phyloP scores from a whole-genome alignment of 2,113 vertebrate genomes.

The Prolemur simus region DNA sequence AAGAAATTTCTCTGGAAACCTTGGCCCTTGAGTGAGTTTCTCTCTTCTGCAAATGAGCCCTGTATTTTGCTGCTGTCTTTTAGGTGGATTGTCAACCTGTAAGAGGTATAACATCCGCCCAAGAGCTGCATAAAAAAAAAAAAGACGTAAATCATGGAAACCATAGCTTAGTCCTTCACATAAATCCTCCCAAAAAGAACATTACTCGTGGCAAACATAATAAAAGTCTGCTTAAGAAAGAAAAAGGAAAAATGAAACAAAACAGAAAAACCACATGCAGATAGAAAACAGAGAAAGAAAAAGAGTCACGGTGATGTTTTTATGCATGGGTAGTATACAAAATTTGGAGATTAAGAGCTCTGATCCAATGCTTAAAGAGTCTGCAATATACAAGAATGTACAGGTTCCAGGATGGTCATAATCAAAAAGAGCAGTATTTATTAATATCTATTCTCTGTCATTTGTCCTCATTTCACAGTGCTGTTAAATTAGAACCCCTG shows the following conservation, averaged over 20 bases:
- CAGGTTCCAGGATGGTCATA: not conserved
- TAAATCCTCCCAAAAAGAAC: not conserved
- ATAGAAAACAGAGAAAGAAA: not conserved
- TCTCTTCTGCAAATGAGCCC: not conserved
- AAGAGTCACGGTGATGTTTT: not conserved
- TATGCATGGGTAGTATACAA: not conserved
- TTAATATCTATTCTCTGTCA: not conserved
- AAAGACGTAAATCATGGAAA: not conserved
- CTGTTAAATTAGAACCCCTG: not conserved
- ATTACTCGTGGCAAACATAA: not conserved
- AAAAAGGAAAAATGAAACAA: not conserved
- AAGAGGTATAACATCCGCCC: not conserved
- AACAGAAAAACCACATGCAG: not conserved
- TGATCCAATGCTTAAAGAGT: not conserved
- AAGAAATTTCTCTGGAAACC: conserved; percentile 19
- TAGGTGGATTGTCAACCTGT: not conserved
- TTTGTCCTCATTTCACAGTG: not conserved
- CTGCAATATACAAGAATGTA: not conserved
- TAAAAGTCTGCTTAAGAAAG: not conserved
- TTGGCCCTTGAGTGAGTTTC: not conserved
- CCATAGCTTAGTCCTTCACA: not conserved
- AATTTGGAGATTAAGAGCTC: not conserved
- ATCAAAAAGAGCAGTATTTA: not conserved
- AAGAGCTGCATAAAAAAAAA: not conserved
- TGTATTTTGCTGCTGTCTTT: not conserved